A percentile compares a stretch with the other conserved stretches of the same genome.
Conservation (phyloP, 2,113 vertebrate species). For the Prietella phreatophila region DNA sequence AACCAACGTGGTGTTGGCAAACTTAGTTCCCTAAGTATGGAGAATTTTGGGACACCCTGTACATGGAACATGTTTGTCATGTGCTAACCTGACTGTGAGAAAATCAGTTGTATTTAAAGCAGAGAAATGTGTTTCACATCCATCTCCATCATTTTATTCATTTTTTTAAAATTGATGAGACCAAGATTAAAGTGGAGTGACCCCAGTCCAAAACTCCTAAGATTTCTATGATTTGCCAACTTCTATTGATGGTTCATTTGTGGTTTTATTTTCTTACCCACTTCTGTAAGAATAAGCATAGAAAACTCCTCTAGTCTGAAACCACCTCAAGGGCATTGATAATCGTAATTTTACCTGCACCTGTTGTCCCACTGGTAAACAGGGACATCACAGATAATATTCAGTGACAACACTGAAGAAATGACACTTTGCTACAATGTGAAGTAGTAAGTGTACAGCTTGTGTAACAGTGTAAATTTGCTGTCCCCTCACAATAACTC, state of each 20-base stretch:
- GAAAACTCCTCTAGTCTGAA: not conserved
- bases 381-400: not conserved
- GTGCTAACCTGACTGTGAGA: not conserved
- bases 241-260: not conserved
- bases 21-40: too few relatives aligned
- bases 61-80: not conserved
- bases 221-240: not conserved
- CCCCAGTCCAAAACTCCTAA: not conserved
- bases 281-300: not conserved
- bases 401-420: too few relatives aligned
- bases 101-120: too few relatives aligned
- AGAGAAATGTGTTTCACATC: not conserved
- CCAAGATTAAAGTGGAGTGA: not conserved
- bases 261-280: not conserved
- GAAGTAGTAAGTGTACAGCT: too few relatives aligned
- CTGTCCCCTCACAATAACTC: too few relatives aligned
- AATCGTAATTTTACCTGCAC: too few relatives aligned
- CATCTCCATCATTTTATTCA: not conserved
- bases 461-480: too few relatives aligned
- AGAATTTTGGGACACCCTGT: too few relatives aligned
- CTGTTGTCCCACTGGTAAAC: not conserved
- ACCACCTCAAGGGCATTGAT: too few relatives aligned
- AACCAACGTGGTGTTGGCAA: too few relatives aligned
- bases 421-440: too few relatives aligned
- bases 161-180: not conserved